phyloP scores from a whole-genome alignment of 2,113 vertebrate genomes.

The Pelusios castaneus region DNA sequence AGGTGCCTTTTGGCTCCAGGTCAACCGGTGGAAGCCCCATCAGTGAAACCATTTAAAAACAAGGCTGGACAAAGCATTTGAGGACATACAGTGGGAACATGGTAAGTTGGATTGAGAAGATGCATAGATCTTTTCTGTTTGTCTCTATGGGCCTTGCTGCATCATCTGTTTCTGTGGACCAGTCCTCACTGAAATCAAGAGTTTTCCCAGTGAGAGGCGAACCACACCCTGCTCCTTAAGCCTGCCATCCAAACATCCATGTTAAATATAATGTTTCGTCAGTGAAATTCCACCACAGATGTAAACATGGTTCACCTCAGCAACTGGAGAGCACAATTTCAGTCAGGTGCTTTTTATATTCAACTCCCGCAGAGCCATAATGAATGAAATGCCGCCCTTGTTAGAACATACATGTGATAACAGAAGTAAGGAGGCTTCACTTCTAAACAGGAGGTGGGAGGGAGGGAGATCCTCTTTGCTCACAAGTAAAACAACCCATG shows the following conservation, averaged over 20 bases:
- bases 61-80: fast-evolving
- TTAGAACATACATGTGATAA: background rate
- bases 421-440: background rate
- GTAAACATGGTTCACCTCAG: background rate
- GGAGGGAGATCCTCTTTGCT: background rate
- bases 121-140: background rate
- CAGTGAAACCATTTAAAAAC: fast-evolving
- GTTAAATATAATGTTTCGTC: background rate
- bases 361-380: background rate
- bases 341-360: background rate
- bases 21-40: fast-evolving
- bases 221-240: background rate
- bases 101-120: background rate
- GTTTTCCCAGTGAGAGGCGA: background rate
- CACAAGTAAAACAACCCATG: background rate
- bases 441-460: background rate
- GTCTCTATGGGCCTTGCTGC: fast-evolving
- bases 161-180: background rate
- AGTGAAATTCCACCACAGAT: background rate
- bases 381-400: background rate
- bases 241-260: background rate
- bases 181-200: background rate
- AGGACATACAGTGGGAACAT: background rate
- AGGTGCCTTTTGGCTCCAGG: background rate
- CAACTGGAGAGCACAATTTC: background rate